Conservation (phyloP, 2,888 invertebrate species). For the Halocaridina rubra region DNA sequence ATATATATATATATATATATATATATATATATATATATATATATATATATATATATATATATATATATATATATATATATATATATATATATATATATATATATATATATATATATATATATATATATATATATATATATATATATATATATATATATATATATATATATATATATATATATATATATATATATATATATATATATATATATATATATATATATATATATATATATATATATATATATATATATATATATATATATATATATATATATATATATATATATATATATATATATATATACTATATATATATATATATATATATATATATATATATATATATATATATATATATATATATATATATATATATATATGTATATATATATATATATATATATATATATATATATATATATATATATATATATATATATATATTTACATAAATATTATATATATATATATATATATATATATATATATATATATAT, state of each 20-base stretch:
- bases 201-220: constrained; percentile 1
- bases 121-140: constrained; percentile 8
- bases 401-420: neutral
- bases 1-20: constrained; percentile 1
- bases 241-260: neutral
- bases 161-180: constrained; percentile 3
- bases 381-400: too few relatives aligned
- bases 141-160: constrained; percentile 8
- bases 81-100: neutral
- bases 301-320: neutral
- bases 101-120: constrained; percentile 8
- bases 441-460: neutral
- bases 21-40: constrained; percentile 8
- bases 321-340: neutral
- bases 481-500: neutral
- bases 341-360: neutral
- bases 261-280: neutral
- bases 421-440: neutral
- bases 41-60: constrained; percentile 8
- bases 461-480: neutral
- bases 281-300: neutral
- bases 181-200: neutral
- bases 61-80: constrained; percentile 8
- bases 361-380: too few relatives aligned
- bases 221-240: neutral